Evolutionary conservation across 2,113 vertebrate genomes (phyloP), one percentile per base, ranked within the genome.

Genomic region (Sinocyclocheilus grahami): DNA sequence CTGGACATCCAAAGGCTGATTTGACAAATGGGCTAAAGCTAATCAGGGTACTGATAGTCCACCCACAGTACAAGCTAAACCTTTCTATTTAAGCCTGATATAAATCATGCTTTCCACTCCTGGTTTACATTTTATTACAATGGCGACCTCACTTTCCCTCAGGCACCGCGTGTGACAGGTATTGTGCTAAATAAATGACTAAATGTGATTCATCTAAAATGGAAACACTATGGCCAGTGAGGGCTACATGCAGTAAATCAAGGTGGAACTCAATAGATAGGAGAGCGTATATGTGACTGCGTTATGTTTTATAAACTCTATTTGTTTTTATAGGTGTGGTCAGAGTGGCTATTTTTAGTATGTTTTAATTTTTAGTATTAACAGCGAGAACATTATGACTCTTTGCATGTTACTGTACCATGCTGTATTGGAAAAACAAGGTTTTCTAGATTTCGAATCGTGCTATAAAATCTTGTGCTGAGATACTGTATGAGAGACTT

Each of bases 51-150:
- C 77, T 80, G 82, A 82, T 82, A 51, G 51, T 82, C 62, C 65
- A 67, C 6, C 27, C 55, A 27, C 13, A 48, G 65, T 80, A 84
- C 65, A 84, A 53, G 67, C 12, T 18, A 42, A 87, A 16, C 1
- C 51, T 80, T 80, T 80, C 71, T 72, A 63, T 79, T 79, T 72
- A 79, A 30, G 42, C 60, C 10, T 83, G 24, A 78, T 53, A 86
- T 86, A 90, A 89, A 88, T 89, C 88, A 89, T 74, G 63, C 53
- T 18, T 24, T 6, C 76, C 69, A 33, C 60, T 58, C 63, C 27
- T 74, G 82, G 42, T 37, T 42, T 37, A 83, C 53, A 67, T 82
- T 62, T 58, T 5, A 48, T 85, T 51, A 83, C 86, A 69, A 76
- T 48, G 48, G 37, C 18, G 46, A 88, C 20, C 71, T 71, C 37